These are phyloP conservation scores for Myotis brandtii DNA, from an alignment of 2,113 vertebrate genomes.

Conservation along the genomic window DNA sequence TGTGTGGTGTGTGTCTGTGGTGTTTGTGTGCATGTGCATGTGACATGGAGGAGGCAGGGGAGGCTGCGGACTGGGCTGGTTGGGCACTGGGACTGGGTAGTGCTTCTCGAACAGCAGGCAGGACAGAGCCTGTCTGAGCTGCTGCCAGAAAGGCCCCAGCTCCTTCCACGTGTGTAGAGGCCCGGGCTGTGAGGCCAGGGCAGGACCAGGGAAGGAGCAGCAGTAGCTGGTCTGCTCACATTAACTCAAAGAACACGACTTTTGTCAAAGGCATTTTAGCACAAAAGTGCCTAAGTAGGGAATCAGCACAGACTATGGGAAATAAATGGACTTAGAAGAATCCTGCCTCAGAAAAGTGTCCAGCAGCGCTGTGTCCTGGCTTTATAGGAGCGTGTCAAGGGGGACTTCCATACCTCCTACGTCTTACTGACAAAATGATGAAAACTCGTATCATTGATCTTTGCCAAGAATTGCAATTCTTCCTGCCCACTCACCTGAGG, in stretches of 20 bases:
- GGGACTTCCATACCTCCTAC: neutral
- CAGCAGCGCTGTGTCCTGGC: no score
- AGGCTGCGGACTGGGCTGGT: neutral
- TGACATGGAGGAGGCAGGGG: no score
- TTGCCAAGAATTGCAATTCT: neutral
- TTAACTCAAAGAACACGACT: neutral
- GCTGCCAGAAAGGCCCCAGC: accelerated
- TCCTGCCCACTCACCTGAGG: neutral
- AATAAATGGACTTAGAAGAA: neutral
- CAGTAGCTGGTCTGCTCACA: no score
- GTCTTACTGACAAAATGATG: neutral
- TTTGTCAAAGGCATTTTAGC: neutral
- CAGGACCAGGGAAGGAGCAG: neutral
- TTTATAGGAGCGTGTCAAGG: no score
- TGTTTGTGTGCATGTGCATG: no score
- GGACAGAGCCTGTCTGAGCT: accelerated
- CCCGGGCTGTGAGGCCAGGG: accelerated
- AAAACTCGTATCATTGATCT: neutral
- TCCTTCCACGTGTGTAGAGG: neutral
- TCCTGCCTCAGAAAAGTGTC: neutral
- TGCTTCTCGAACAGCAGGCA: neutral
- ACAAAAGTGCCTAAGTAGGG: neutral
- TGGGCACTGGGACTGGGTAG: accelerated
- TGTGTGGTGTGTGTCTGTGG: no score
- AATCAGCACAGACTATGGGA: no score